phyloP scores from a whole-genome alignment of 2,888 invertebrate genomes.

The Tenthredo distinguenda region DNA sequence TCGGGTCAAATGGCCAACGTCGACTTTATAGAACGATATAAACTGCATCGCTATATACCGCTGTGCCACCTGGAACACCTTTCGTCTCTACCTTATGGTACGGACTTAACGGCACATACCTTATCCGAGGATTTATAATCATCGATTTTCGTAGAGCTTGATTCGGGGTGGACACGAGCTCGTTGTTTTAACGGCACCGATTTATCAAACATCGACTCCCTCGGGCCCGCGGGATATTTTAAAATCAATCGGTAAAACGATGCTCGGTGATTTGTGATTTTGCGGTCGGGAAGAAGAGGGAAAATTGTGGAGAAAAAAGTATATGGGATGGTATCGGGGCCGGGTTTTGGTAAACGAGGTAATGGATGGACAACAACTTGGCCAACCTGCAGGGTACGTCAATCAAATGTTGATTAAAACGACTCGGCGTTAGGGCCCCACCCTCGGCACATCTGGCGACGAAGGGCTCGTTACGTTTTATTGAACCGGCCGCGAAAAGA shows the following conservation, averaged over 20 bases:
- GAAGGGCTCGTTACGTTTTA: constrained; percentile 46
- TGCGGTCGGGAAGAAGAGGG: background rate
- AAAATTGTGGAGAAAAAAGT: background rate
- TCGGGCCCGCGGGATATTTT: background rate
- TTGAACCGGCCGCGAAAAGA: constrained; percentile 25
- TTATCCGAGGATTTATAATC: background rate
- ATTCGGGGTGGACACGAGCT: background rate
- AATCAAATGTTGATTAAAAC: constrained; percentile 51
- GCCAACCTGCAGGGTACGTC: constrained; percentile 38
- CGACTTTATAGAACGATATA: constrained; percentile 19
- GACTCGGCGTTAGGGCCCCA: constrained; percentile 32
- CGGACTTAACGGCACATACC: background rate
- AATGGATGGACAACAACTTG: constrained; percentile 48
- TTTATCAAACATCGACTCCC: background rate
- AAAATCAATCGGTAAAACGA: background rate
- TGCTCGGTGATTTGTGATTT: background rate
- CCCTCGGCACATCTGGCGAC: constrained; percentile 42
- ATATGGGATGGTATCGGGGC: background rate
- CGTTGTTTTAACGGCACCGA: background rate
- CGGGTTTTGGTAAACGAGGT: constrained; percentile 9
- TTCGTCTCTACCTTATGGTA: background rate
- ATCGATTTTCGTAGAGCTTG: background rate
- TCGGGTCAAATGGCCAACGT: background rate
- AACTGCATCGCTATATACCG: background rate
- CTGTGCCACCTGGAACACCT: background rate